Percentiles rank a stretch among this genome's conserved stretches.
Evolutionary conservation across 2,888 invertebrate species (phyloP).

Genomic region (Hemicrepidius hirtus): DNA sequence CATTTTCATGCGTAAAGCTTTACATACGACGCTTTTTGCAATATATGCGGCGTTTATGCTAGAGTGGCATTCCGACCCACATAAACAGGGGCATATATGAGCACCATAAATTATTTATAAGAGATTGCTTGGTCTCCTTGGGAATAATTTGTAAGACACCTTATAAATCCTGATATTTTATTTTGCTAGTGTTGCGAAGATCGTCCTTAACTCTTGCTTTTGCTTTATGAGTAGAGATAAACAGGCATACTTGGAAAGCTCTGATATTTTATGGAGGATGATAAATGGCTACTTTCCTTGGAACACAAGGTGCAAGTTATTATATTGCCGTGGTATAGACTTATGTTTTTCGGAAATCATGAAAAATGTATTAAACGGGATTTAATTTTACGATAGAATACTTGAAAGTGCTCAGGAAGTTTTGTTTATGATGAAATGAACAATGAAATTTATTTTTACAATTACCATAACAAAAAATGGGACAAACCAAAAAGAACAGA

Average conservation of each 20-base stretch:
- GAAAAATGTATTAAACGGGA: no score
- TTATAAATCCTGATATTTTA: constrained; percentile 23
- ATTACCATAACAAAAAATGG: no score
- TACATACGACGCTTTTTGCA: constrained; percentile 50
- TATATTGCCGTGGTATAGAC: neutral
- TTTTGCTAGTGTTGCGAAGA: neutral
- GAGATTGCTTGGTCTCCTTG: constrained; percentile 23
- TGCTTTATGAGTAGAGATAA: constrained; percentile 13
- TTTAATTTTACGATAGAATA: no score
- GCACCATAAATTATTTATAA: constrained; percentile 33
- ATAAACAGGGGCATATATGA: constrained; percentile 23
- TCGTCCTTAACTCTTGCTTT: constrained; percentile 1
- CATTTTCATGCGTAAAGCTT: constrained; percentile 49
- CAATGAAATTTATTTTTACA: no score
- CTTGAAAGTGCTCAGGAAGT: no score
- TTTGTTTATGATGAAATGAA: no score
- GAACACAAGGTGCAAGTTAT: constrained; percentile 1
- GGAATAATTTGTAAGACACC: constrained; percentile 26
- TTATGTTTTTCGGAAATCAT: no score
- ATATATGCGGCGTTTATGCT: constrained; percentile 36
- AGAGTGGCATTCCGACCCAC: constrained; percentile 41
- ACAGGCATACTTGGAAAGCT: constrained; percentile 16
- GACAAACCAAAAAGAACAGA: no score
- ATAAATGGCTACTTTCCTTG: neutral
- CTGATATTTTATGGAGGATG: constrained; percentile 14